These are phyloP conservation scores for Rhineura floridana DNA, from an alignment of 2,113 vertebrate species.

Conservation along the genomic window DNA sequence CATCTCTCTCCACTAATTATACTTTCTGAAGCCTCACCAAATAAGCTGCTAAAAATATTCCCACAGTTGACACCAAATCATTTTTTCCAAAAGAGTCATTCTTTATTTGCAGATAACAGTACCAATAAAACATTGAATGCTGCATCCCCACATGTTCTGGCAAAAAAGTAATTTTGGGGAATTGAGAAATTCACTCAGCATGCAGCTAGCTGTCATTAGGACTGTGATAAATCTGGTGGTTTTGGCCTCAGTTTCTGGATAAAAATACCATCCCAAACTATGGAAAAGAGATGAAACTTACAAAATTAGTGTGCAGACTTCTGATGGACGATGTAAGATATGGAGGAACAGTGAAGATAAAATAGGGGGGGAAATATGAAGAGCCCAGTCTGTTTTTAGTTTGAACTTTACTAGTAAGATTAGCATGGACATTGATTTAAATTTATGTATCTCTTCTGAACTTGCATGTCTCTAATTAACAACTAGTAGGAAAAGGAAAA, in stretches of 20 bases:
- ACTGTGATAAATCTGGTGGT: conserved; percentile 73
- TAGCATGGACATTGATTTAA: conserved; percentile 26
- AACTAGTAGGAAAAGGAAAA: conserved; percentile 7
- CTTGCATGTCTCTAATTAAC: neutral
- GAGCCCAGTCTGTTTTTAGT: neutral
- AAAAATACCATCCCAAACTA: conserved; percentile 64
- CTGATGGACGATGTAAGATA: conserved; percentile 52
- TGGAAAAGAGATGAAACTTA: conserved; percentile 68
- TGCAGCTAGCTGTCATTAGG: conserved; percentile 76
- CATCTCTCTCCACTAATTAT: conserved; percentile 45
- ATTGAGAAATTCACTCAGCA: conserved; percentile 71
- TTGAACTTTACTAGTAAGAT: conserved; percentile 15
- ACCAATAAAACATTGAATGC: conserved; percentile 67
- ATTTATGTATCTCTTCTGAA: neutral
- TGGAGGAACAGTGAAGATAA: conserved; percentile 34
- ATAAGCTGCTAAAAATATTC: conserved; percentile 70
- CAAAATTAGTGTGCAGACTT: conserved; percentile 53
- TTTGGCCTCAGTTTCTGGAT: conserved; percentile 74
- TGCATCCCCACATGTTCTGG: conserved; percentile 72
- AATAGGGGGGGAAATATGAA: conserved; percentile 36
- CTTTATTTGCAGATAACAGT: conserved; percentile 69
- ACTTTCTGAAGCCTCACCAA: conserved; percentile 66
- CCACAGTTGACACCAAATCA: conserved; percentile 57
- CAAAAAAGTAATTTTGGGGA: conserved; percentile 64
- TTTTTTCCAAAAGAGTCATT: conserved; percentile 66